Percentiles rank a stretch among this genome's conserved stretches.
phyloP scores from a whole-genome alignment of 2,113 vertebrate genomes.

The Dicerorhinus sumatrensis region DNA sequence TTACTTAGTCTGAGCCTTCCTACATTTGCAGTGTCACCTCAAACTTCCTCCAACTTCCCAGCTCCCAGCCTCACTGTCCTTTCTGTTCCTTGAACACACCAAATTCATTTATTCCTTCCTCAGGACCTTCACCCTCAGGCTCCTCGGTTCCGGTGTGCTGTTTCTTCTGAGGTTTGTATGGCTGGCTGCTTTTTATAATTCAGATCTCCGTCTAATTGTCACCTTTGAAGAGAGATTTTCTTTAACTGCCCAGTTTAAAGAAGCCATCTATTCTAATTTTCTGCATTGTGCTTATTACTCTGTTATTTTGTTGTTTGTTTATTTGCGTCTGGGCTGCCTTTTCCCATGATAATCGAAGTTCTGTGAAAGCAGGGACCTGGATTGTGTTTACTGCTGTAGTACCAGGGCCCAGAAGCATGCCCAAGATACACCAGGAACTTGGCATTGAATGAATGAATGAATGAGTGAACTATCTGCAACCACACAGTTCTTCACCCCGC shows the following conservation, averaged over 20 bases:
- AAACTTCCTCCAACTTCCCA: background rate
- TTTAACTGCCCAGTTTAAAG: background rate
- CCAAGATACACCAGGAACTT: background rate
- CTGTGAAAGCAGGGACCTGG: background rate
- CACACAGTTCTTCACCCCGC: background rate
- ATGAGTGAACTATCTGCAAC: background rate
- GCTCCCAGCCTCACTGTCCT: background rate
- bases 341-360: background rate
- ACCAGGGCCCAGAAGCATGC: background rate
- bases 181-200: background rate
- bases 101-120: background rate
- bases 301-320: background rate
- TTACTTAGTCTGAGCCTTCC: background rate
- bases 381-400: background rate
- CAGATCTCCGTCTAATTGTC: background rate
- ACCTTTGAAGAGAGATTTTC: background rate
- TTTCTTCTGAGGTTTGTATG: background rate
- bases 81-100: background rate
- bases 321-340: background rate
- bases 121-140: background rate
- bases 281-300: background rate
- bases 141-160: fast-evolving
- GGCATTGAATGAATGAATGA: background rate
- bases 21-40: fast-evolving
- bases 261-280: background rate